Percentiles rank a stretch among this genome's conserved stretches.
phyloP scores from a whole-genome alignment of 2,797 vertebrate species.

The Rousettus madagascariensis region DNA sequence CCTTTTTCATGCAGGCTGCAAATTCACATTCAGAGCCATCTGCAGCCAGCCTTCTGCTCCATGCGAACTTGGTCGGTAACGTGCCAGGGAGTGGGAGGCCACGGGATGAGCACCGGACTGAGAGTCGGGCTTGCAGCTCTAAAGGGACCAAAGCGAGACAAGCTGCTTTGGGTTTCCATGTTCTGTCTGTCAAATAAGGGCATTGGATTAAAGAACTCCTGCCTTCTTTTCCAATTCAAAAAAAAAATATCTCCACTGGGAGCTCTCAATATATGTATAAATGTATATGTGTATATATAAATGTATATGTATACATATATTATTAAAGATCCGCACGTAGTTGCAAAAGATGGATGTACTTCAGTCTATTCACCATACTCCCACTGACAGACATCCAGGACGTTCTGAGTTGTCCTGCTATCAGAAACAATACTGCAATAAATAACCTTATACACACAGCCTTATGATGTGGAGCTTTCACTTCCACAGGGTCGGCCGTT shows the following conservation, averaged over 20 bases:
- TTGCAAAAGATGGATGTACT: not conserved
- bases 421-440: not conserved
- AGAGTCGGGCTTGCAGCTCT: not conserved
- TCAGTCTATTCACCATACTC: not conserved
- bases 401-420: not conserved
- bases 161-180: not conserved
- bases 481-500: not conserved
- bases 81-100: rapidly evolving
- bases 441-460: not conserved
- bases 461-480: not conserved
- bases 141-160: not conserved
- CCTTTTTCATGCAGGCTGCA: slow-evolving; percentile 19
- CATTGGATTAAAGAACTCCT: not conserved
- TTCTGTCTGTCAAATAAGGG: not conserved
- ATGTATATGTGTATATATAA: not conserved
- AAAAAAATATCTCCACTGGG: not conserved
- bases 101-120: rapidly evolving
- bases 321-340: not conserved
- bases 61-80: rapidly evolving
- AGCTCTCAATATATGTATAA: not conserved
- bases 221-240: not conserved
- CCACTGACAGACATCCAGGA: not conserved
- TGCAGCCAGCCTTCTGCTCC: not conserved
- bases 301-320: not conserved
- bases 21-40: not conserved